Percentiles rank a stretch among this genome's conserved stretches.
phyloP scores from a whole-genome alignment of 2,888 invertebrate genomes.

The Coelinius sp. region DNA sequence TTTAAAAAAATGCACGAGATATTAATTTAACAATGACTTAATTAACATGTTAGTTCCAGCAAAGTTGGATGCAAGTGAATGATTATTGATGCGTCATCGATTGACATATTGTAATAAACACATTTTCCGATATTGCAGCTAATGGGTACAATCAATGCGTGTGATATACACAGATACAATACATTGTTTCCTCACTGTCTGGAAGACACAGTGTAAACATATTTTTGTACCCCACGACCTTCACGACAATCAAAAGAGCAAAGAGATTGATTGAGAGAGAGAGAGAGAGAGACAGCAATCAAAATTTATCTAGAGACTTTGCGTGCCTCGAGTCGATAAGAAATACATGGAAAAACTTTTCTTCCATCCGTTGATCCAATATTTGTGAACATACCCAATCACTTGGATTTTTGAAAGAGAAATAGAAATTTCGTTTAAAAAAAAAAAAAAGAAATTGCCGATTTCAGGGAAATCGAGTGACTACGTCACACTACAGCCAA shows the following conservation, averaged over 20 bases:
- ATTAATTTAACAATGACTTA: constrained; percentile 14
- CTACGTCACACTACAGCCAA: neutral
- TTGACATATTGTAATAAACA: constrained; percentile 11
- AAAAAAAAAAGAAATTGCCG: neutral
- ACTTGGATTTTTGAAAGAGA: neutral
- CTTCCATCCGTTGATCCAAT: constrained; percentile 11
- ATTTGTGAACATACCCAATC: constrained; percentile 1
- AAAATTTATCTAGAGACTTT: neutral
- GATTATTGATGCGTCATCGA: constrained; percentile 5
- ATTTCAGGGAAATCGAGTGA: neutral
- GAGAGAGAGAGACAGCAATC: neutral
- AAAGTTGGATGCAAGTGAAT: neutral
- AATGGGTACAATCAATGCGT: neutral
- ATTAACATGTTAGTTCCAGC: neutral
- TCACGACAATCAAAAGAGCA: neutral
- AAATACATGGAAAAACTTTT: neutral
- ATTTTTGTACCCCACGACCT: constrained; percentile 9
- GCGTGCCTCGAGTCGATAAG: constrained; percentile 5
- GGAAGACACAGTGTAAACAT: constrained; percentile 8
- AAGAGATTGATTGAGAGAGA: neutral
- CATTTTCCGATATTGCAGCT: neutral
- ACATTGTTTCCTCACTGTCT: constrained; percentile 6
- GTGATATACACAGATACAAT: neutral
- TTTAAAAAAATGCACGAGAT: neutral
- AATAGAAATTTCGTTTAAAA: neutral